Percentiles rank a stretch among this genome's conserved stretches.
phyloP scores from a whole-genome alignment of 2,797 vertebrate genomes.

The Melopsittacus undulatus region DNA sequence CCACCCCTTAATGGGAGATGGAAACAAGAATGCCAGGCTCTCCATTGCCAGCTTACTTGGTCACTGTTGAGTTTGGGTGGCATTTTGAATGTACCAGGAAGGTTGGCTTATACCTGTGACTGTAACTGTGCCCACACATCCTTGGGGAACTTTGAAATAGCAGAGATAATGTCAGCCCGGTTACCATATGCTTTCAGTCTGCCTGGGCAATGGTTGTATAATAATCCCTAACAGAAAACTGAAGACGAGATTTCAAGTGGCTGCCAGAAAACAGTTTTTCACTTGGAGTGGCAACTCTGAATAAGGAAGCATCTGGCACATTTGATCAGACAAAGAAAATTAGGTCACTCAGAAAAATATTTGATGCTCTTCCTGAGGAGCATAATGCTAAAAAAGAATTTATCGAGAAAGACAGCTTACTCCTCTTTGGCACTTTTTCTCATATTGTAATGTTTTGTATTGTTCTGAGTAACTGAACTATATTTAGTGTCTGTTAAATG shows the following conservation, averaged over 20 bases:
- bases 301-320: conserved; percentile 62
- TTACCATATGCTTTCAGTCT: conserved; percentile 65
- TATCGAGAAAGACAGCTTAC: not conserved
- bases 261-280: conserved; percentile 43
- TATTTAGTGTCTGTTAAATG: conserved; percentile 67
- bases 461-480: conserved; percentile 54
- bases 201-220: conserved; percentile 38
- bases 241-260: conserved; percentile 41
- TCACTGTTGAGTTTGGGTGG: not conserved
- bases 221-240: conserved; percentile 54
- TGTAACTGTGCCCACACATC: not conserved
- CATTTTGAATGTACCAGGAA: not conserved
- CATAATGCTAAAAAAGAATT: conserved; percentile 56
- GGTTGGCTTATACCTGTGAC: not conserved
- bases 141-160: conserved; percentile 9
- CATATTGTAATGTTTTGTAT: conserved; percentile 26
- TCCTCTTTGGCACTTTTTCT: not conserved
- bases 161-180: conserved; percentile 40
- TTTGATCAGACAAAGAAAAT: conserved; percentile 71
- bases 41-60: not conserved
- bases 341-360: conserved; percentile 67
- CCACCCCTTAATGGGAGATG: not conserved
- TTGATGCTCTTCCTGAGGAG: conserved; percentile 60
- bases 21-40: not conserved
- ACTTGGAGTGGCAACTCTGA: conserved; percentile 53